Conservation (phyloP, 1,140 invertebrate genomes). For the Pemphigus obesinymphae region DNA sequence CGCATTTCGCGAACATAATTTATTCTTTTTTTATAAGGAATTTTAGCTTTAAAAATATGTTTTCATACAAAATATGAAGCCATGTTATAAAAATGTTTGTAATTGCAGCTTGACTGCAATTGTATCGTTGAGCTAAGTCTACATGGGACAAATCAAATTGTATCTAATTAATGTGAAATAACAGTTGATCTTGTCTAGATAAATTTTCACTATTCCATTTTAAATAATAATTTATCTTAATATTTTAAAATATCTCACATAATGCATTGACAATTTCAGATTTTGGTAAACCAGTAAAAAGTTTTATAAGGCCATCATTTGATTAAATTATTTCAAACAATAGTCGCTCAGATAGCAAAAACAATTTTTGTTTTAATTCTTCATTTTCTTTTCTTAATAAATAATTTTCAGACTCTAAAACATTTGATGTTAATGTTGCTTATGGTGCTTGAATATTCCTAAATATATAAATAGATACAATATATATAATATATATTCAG, state of each 20-base stretch:
- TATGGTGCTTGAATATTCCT: not conserved
- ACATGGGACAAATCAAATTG: not conserved
- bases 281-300: not conserved
- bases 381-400: not conserved
- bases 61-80: too few species aligned
- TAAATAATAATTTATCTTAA: not conserved
- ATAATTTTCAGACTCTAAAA: not conserved
- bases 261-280: not conserved
- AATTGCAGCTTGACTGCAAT: too few species aligned
- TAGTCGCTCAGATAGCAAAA: not conserved
- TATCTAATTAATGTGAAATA: not conserved
- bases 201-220: not conserved
- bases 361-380: not conserved
- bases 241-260: not conserved
- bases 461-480: not conserved
- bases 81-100: too few species aligned
- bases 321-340: not conserved
- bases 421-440: too few species aligned
- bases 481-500: too few species aligned
- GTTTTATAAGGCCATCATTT: not conserved
- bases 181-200: not conserved
- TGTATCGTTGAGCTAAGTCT: not conserved
- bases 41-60: too few species aligned
- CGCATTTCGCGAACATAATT: too few species aligned
- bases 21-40: too few species aligned